Percentiles rank a stretch among this genome's conserved stretches.
Conservation (phyloP, 1,140 invertebrate genomes). For the Latrodectus geometricus region DNA sequence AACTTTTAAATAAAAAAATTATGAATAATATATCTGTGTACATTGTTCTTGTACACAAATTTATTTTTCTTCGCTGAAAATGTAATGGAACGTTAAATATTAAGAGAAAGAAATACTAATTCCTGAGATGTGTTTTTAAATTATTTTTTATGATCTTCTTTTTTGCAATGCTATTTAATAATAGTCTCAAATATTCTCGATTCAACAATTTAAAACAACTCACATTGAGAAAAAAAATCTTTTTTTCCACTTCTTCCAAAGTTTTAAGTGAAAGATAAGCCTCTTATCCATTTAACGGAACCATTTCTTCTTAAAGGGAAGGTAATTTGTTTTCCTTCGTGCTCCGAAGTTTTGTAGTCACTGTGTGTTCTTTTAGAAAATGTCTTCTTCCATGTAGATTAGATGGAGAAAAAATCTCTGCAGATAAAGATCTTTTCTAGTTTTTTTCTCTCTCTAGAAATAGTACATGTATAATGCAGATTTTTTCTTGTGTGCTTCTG, state of each 20-base stretch:
- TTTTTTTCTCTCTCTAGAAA: too few species aligned
- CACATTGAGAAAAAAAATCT: neutral
- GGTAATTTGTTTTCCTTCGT: slow-evolving; percentile 9
- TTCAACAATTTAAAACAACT: neutral
- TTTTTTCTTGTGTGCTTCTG: too few species aligned
- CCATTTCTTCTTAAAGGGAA: slow-evolving; percentile 13
- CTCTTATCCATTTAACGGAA: slow-evolving; percentile 17
- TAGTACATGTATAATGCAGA: too few species aligned
- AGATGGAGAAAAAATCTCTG: neutral
- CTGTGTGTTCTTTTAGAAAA: neutral
- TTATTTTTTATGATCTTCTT: slow-evolving; percentile 4
- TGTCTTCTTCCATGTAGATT: neutral
- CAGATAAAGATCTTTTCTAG: too few species aligned
- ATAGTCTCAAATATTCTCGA: neutral
- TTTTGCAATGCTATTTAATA: neutral
- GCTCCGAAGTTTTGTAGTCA: neutral
- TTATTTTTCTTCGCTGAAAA: too few species aligned
- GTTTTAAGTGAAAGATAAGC: slow-evolving; percentile 28
- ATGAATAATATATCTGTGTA: too few species aligned
- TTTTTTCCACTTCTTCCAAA: neutral
- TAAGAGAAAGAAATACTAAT: slow-evolving; percentile 7
- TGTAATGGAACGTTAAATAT: slow-evolving; percentile 20
- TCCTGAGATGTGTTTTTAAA: neutral
- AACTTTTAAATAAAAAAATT: too few species aligned
- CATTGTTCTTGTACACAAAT: too few species aligned